These are phyloP conservation scores for Pentamera pediparva DNA, from an alignment of 53 echinoderm and acorn worm species.

Conservation along the genomic window DNA sequence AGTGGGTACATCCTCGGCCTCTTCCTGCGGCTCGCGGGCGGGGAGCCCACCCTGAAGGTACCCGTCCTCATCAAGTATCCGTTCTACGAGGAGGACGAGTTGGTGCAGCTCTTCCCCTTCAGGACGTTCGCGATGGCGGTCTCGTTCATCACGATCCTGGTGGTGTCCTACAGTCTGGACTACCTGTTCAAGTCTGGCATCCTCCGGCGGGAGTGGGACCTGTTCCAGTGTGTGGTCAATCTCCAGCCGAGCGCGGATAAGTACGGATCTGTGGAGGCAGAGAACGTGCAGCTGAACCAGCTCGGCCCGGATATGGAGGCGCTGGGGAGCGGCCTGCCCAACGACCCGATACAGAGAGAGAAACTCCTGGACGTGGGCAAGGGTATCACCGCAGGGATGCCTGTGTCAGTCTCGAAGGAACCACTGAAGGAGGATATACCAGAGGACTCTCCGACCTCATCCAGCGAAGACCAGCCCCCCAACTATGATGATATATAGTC, in stretches of 20 bases:
- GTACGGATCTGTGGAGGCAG: constrained; percentile 76
- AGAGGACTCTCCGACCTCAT: constrained; percentile 23
- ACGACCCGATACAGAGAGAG: constrained; percentile 55
- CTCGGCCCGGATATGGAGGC: constrained; percentile 34
- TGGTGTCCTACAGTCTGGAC: constrained; percentile 53
- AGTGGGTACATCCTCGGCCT: constrained; percentile 58
- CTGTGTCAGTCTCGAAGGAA: constrained; percentile 82
- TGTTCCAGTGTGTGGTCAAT: constrained; percentile 61
- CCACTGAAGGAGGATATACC: constrained; percentile 60
- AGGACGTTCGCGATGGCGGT: constrained; percentile 66
- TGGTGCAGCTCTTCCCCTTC: constrained; percentile 79
- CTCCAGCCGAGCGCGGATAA: constrained; percentile 38
- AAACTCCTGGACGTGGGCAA: constrained; percentile 62
- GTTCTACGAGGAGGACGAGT: constrained; percentile 37
- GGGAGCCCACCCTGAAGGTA: constrained; percentile 42
- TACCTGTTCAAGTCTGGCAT: constrained; percentile 43
- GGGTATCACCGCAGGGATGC: constrained; percentile 60
- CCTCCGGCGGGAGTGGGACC: constrained; percentile 44
- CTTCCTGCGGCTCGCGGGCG: constrained; percentile 51
- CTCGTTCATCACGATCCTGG: constrained; percentile 57
- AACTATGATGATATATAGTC: background rate
- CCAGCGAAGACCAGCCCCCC: constrained; percentile 24
- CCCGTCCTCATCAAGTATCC: constrained; percentile 56
- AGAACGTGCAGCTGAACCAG: constrained; percentile 69
- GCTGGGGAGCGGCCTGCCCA: constrained; percentile 28